A percentile compares a stretch with the other conserved stretches of the same genome.
These are phyloP conservation scores for Mola mola DNA, from an alignment of 2,113 vertebrate genomes.

Conservation along the genomic window DNA sequence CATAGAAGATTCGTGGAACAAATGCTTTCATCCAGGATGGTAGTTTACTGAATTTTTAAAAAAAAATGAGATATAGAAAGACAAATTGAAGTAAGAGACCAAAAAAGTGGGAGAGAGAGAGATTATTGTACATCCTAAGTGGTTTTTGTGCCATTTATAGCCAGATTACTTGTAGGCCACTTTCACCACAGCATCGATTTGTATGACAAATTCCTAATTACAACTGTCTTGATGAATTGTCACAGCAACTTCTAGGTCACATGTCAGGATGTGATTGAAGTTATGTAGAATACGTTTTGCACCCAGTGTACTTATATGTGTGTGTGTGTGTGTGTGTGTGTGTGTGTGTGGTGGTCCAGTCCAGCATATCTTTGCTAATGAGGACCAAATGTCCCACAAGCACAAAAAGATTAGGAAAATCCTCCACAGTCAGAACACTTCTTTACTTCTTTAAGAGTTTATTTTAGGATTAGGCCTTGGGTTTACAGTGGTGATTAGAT, in stretches of 20 bases:
- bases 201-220: slow-evolving; percentile 69
- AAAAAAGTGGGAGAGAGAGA: slow-evolving; percentile 42
- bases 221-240: slow-evolving; percentile 60
- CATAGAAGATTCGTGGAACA: slow-evolving; percentile 82
- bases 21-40: slow-evolving; percentile 80
- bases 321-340: slow-evolving; percentile 13
- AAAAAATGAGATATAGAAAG: slow-evolving; percentile 7
- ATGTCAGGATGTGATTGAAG: slow-evolving; percentile 52
- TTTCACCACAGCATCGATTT: slow-evolving; percentile 41
- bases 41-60: slow-evolving; percentile 77
- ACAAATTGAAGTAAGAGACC: slow-evolving; percentile 17
- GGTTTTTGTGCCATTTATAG: slow-evolving; percentile 63
- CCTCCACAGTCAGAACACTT: slow-evolving; percentile 56
- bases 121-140: slow-evolving; percentile 47
- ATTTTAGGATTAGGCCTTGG: slow-evolving; percentile 66
- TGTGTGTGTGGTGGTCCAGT: slow-evolving; percentile 31
- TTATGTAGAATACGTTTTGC: slow-evolving; percentile 20
- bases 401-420: slow-evolving; percentile 65
- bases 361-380: slow-evolving; percentile 47
- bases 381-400: slow-evolving; percentile 53
- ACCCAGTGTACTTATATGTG: slow-evolving; percentile 8
- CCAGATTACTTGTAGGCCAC: slow-evolving; percentile 63
- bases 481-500: slow-evolving; percentile 59
- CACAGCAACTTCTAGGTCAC: slow-evolving; percentile 47
- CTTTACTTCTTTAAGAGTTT: slow-evolving; percentile 62